These are phyloP conservation scores for Gerris lacustris DNA, from an alignment of 2,888 invertebrate genomes.

Conservation along the genomic window DNA sequence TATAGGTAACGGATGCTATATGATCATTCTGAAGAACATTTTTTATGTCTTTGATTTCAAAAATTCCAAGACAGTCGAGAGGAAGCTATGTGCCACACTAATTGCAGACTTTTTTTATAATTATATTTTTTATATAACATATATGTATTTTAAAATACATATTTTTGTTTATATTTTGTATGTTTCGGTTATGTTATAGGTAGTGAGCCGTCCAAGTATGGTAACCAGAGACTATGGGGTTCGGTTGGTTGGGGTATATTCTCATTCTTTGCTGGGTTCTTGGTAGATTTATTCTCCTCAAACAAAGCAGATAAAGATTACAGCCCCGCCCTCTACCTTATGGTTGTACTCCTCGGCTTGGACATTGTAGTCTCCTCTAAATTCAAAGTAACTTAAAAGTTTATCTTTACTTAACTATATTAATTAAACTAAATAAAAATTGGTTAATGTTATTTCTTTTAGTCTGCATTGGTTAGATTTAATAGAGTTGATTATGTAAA, in stretches of 20 bases:
- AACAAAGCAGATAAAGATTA: conserved; percentile 57
- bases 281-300: conserved; percentile 62
- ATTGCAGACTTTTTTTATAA: too few relatives aligned
- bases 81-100: too few relatives aligned
- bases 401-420: background rate
- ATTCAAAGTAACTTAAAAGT: conserved; percentile 37
- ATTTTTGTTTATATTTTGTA: too few relatives aligned
- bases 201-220: conserved; percentile 60
- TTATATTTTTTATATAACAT: too few relatives aligned
- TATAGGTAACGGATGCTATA: too few relatives aligned
- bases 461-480: too few relatives aligned
- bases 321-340: conserved; percentile 64
- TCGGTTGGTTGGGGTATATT: conserved; percentile 76
- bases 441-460: too few relatives aligned
- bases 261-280: conserved; percentile 59
- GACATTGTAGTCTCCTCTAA: conserved; percentile 54
- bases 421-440: too few relatives aligned
- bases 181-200: conserved; percentile 39
- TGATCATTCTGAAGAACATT: too few relatives aligned
- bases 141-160: too few relatives aligned
- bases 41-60: background rate
- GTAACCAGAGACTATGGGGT: conserved; percentile 77
- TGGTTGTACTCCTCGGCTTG: conserved; percentile 51
- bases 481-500: too few relatives aligned
- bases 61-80: background rate